Base-by-base conservation (phyloP, 1,140 invertebrate genomes). In the Nasonia longicornis region DNA sequence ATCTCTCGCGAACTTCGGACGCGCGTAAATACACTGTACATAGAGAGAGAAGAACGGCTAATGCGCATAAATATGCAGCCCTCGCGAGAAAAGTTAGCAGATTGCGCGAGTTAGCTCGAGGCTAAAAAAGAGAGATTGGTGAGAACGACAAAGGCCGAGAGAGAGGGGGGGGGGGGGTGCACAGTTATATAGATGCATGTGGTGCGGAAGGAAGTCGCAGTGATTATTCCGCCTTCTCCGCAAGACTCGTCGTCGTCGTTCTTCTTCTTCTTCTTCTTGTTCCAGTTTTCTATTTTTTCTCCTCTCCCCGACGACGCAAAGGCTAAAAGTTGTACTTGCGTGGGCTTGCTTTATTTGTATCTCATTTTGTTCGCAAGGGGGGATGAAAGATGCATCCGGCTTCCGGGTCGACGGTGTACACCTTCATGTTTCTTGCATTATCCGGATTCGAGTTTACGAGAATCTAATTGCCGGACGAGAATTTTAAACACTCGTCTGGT, bases 11-110 rank as follows among this genome's bases (percentile, higher is more conserved):
- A 67, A 67, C 64, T 67, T 69, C 63, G 82, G 78, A 67, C 82
- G 79, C 84, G 82, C 84, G 82, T 42, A 38, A 64, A 66, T 31
- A 58, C 35, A 42, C 31, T 42, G 12, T 48, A 58, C 8, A 16
- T 1, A 16, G 12, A 52, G 48, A 16, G 45, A 48, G 48, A 52
- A 52, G 31, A 45, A 16, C 64, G 79, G 81, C 77, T 84, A 84
- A 83, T 83, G 82, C 76, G 81, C 80, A 84, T 84, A 85, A 85
- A 86, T 86, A 86, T 85, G 71, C 77, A 70, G 16, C 52, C 3
- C 82, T 22, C 48, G 22, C 31, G 58, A 35, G 70, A 31, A n/a
- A 72, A 38, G 69, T 80, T 42, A 35, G 58, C 79, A 63, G 77
- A 69, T 79, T 71, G 69, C 69, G 16, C 69, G 69, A 71, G 69